Base-by-base conservation (phyloP, 2,888 invertebrate genomes). In the Empis livida region DNA sequence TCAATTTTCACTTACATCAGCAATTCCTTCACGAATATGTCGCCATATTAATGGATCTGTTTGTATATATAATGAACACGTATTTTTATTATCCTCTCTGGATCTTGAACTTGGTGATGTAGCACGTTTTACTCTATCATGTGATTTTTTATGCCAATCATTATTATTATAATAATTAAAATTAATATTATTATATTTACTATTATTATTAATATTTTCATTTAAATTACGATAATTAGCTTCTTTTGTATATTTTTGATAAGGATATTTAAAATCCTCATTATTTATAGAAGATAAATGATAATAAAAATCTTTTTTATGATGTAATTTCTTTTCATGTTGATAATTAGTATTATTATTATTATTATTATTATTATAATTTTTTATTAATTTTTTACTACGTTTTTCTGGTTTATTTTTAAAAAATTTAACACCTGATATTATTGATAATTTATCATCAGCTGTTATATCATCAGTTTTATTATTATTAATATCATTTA, bases 11-110 rank as follows among this genome's bases (percentile, higher is more conserved):
- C 74, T 75, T 68, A 90, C 89, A 74, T 88, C 88, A 49, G 82
- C 79, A 61, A 84, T 83, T 49, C 82, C 80, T 61, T 82, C 85
- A 57, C 86, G 77, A 60, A 97, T 90, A 66, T 95, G 92, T 62
- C 86, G 80, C 93, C 96, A 99, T 67, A 99, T 87, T 57, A 94
- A 81, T 55, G 97, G 96, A 74, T 99, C 99, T 17, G 99, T 96
- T 73, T 97, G 95, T 70, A 99, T 91, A 70, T 87, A 96, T 55
- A 97, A 78, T 47, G 93, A 91, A 70, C 96, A 97, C 49, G 94
- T 90, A 70, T 89, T 90, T 58, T 80, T 82, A 63, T 81, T 82
- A 64, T 85, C 79, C 57, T 82, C 84, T 56, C 78, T 76, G 51
- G 77, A 65, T 49, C 75, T 66, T 35, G 77, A 70, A 23, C 47